Percentiles rank a stretch among this genome's conserved stretches.
phyloP scores from a whole-genome alignment of 1,140 invertebrate species.

The Macrobrachium rosenbergii region DNA sequence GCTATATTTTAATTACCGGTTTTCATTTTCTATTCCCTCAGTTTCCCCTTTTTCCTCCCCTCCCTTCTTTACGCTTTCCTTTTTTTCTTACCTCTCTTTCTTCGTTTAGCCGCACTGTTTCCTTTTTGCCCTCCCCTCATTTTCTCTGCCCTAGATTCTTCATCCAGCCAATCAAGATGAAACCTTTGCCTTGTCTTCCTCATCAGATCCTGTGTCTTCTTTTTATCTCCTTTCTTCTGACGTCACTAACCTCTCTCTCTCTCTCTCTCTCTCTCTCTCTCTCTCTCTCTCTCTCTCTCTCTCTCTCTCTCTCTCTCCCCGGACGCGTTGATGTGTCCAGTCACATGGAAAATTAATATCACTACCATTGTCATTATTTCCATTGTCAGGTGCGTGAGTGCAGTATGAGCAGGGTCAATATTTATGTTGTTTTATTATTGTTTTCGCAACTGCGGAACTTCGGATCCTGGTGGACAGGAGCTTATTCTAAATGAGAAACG shows the following conservation, averaged over 20 bases:
- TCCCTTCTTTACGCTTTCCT: not conserved
- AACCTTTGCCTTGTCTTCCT: not conserved
- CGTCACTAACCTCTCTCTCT: slow-evolving; percentile 21
- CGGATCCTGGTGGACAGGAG: no score
- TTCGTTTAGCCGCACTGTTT: no score
- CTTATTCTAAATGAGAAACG: no score
- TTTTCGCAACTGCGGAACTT: no score
- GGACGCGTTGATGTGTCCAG: no score
- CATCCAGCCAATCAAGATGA: not conserved
- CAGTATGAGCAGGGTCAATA: no score
- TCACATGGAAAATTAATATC: not conserved
- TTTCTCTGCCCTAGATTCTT: not conserved
- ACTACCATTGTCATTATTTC: no score
- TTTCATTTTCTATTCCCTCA: not conserved
- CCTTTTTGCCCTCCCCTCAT: not conserved
- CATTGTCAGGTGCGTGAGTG: no score
- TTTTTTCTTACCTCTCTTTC: not conserved
- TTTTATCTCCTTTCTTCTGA: not conserved
- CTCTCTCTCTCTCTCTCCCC: slow-evolving; percentile 29
- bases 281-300: slow-evolving; percentile 22
- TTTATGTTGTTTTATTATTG: no score
- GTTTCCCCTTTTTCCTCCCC: not conserved
- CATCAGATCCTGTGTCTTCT: not conserved
- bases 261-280: slow-evolving; percentile 34
- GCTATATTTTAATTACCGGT: not conserved